These are phyloP conservation scores for Leptestheria dahalacensis DNA, from an alignment of 1,140 invertebrate species.

Conservation along the genomic window DNA sequence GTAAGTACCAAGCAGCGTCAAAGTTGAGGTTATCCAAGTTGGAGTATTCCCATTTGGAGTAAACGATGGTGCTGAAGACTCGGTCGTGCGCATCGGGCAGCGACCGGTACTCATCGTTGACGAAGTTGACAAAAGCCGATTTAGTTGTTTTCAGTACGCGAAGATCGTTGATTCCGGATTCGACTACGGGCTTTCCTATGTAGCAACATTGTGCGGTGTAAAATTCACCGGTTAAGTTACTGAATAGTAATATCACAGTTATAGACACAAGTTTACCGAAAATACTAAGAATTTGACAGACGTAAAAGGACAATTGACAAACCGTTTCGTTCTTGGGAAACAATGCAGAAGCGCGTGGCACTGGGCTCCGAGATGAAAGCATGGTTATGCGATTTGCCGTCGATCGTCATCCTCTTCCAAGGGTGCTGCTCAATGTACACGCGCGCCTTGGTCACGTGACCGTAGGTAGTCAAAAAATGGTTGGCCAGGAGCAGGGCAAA, in stretches of 20 bases:
- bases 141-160: constrained; percentile 57
- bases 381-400: constrained; percentile 46
- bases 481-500: constrained; percentile 49
- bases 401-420: constrained; percentile 48
- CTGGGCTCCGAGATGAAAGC: constrained; percentile 50
- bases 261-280: too few relatives aligned
- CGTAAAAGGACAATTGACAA: constrained; percentile 5
- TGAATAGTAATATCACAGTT: neutral
- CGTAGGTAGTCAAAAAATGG: constrained; percentile 54
- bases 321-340: constrained; percentile 45
- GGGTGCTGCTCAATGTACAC: constrained; percentile 51
- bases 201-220: neutral
- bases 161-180: constrained; percentile 45
- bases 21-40: constrained; percentile 44
- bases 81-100: constrained; percentile 26
- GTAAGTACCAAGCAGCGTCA: constrained; percentile 39
- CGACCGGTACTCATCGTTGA: constrained; percentile 50
- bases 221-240: too few relatives aligned
- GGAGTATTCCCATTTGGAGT: constrained; percentile 51
- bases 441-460: constrained; percentile 47
- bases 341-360: constrained; percentile 43
- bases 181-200: constrained; percentile 38
- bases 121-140: constrained; percentile 57
- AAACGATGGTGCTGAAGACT: constrained; percentile 46
- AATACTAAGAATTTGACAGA: neutral